Evolutionary conservation across 2,888 invertebrate species (phyloP).

Genomic region (Drosophila rubida): DNA sequence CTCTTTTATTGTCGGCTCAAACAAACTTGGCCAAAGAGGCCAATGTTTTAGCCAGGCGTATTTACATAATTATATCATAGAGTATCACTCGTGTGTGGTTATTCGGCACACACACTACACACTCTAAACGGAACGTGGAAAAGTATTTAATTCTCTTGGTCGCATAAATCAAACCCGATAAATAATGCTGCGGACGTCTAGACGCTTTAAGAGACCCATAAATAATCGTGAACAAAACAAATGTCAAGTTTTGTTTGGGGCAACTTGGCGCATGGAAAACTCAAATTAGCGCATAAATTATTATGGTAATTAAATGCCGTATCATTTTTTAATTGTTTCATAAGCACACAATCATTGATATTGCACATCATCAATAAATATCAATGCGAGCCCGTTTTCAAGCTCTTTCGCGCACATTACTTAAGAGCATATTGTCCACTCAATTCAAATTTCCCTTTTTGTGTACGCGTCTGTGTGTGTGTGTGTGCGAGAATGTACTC

Average conservation of each 20-base stretch:
- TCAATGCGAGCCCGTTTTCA: not conserved
- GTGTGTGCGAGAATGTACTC: not conserved
- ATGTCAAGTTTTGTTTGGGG: constrained; percentile 5
- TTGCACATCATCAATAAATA: not conserved
- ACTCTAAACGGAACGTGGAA: constrained; percentile 33
- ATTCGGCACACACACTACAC: constrained; percentile 14
- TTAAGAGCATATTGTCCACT: constrained; percentile 16
- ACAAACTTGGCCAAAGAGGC: constrained; percentile 8
- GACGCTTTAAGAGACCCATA: constrained; percentile 43
- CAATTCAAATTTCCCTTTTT: constrained; percentile 26
- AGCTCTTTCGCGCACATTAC: not conserved
- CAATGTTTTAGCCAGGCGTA: constrained; percentile 35
- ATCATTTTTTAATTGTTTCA: constrained; percentile 2
- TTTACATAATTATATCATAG: constrained; percentile 71
- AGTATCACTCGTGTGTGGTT: constrained; percentile 25
- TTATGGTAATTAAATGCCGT: not conserved
- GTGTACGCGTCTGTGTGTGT: not conserved
- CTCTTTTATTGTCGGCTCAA: constrained; percentile 56
- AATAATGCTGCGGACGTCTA: constrained; percentile 36
- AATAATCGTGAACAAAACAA: constrained; percentile 44
- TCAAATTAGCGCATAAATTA: constrained; percentile 4
- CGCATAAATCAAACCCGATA: constrained; percentile 56
- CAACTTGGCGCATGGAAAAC: constrained; percentile 1
- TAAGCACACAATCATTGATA: not conserved
- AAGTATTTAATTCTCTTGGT: constrained; percentile 41